Percentiles rank a stretch among this genome's conserved stretches.
These are phyloP conservation scores for Hypena proboscidalis DNA, from an alignment of 2,888 invertebrate species.

Conservation along the genomic window DNA sequence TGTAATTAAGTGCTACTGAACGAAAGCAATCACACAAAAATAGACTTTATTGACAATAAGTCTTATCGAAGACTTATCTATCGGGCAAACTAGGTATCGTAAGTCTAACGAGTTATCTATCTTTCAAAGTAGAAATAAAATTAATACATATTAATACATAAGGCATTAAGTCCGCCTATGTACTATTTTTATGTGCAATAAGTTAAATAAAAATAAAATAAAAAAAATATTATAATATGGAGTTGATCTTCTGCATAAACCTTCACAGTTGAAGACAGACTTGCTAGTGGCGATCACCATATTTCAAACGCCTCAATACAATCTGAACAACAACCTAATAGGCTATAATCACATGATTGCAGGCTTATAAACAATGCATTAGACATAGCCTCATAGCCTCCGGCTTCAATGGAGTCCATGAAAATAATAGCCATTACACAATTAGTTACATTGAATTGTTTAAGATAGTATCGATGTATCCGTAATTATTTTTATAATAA, in stretches of 20 bases:
- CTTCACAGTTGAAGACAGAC: background rate
- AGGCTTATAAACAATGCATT: slow-evolving; percentile 6
- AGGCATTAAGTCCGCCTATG: too few species aligned
- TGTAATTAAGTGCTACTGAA: too few species aligned
- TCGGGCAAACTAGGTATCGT: too few species aligned
- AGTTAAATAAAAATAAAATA: too few species aligned
- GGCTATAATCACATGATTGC: slow-evolving; percentile 21
- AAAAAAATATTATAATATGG: background rate
- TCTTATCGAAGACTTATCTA: too few species aligned
- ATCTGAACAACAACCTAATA: slow-evolving; percentile 30
- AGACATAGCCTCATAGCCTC: slow-evolving; percentile 7
- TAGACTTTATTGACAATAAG: too few species aligned
- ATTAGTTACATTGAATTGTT: slow-evolving; percentile 4
- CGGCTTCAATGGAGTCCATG: slow-evolving; percentile 24
- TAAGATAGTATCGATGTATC: background rate
- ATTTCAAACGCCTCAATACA: slow-evolving; percentile 14
- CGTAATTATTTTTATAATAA: background rate
- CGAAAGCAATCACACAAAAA: too few species aligned
- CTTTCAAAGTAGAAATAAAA: too few species aligned
- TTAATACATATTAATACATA: too few species aligned
- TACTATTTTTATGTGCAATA: too few species aligned
- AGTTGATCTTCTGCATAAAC: background rate
- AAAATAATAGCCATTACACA: slow-evolving; percentile 20
- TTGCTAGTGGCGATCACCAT: background rate
- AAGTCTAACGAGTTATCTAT: too few species aligned